Base-by-base conservation (phyloP, 2,888 invertebrate genomes). In the Drosophila stalkeri region DNA sequence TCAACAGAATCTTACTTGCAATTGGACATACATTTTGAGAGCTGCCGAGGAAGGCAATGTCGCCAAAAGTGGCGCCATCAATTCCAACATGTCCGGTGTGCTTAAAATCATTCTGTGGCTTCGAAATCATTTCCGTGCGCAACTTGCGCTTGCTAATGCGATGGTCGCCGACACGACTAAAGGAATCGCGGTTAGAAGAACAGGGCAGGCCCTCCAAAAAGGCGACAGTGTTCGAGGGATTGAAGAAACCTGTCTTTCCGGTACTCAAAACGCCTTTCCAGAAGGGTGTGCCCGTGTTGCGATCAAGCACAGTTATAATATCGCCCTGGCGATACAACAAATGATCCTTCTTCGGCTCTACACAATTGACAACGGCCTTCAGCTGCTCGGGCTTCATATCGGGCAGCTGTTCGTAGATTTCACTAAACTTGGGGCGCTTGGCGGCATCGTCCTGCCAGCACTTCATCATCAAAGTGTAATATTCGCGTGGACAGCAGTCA, bases 31-130 rank as follows among this genome's bases (percentile, higher is more conserved):
- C 93, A 82, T 91, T 93, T 81, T 93, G 93, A 3, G 93, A 91
- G 72, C 91, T 93, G 52, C 93, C 93, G 20, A 95, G 91, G 84
- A 95, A 95, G 4, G 95, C 94, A 69, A 99, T 96, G 93, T 99
- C 98, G 3, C 99, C 99, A 93, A 99, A 99, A 91, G 97, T 97
- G 35, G 98, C 98, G 1, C 99, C 99, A 92, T 99, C 99, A 49
- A 98, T 94, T 0, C 99, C 99, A 14, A 99, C 98, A 92, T 99
- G 99, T 0, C 96, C 94, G 0, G 98, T 99, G 92, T 99, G 99
- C 90, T 98, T 97, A 23, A 99, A 95, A 92, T 99, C 99, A 44
- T 98, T 98, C 92, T 99, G 98, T 0, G 99, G 99, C 71, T 97
- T 96, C 55, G 99, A 98, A 90, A 99, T 99, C 98, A 99, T 98